Evolutionary conservation across 2,113 vertebrate species (phyloP).

Genomic region (Barnardius zonarius): DNA sequence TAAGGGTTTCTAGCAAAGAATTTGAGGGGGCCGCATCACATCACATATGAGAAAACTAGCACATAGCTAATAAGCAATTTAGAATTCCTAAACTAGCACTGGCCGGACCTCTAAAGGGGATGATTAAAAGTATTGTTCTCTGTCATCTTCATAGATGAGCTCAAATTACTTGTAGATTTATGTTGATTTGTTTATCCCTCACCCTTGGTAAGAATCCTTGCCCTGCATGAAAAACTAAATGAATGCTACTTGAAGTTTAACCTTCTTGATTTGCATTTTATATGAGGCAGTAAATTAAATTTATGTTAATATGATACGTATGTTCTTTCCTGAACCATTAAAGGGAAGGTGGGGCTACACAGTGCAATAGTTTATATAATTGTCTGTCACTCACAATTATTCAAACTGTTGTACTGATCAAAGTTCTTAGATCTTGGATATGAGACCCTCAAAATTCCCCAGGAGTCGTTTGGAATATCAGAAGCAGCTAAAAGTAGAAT

Average conservation of each 20-base stretch:
- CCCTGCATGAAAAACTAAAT: conserved; percentile 7
- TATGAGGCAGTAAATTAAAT: conserved; percentile 21
- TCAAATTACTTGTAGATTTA: not conserved
- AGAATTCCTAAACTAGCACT: not conserved
- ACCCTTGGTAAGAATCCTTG: not conserved
- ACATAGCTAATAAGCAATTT: not conserved
- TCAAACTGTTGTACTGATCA: not conserved
- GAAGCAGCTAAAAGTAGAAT: not conserved
- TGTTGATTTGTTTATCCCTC: conserved; percentile 15
- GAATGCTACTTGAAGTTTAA: conserved; percentile 27
- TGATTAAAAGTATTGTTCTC: not conserved
- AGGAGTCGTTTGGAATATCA: not conserved
- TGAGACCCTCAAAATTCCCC: not conserved
- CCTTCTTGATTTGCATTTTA: conserved; percentile 55
- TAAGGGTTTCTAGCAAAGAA: not conserved
- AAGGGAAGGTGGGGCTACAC: not conserved
- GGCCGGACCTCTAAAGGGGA: not conserved
- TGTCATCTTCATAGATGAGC: not conserved
- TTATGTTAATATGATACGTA: conserved; percentile 36
- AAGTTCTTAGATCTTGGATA: not conserved
- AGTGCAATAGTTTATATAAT: conserved; percentile 39
- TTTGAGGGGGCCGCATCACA: not conserved
- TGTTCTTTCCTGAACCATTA: conserved; percentile 16
- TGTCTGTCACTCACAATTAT: not conserved
- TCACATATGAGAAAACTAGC: not conserved